Base-by-base conservation (phyloP, 1,140 invertebrate genomes). In the Lordiphosa clarofinis region DNA sequence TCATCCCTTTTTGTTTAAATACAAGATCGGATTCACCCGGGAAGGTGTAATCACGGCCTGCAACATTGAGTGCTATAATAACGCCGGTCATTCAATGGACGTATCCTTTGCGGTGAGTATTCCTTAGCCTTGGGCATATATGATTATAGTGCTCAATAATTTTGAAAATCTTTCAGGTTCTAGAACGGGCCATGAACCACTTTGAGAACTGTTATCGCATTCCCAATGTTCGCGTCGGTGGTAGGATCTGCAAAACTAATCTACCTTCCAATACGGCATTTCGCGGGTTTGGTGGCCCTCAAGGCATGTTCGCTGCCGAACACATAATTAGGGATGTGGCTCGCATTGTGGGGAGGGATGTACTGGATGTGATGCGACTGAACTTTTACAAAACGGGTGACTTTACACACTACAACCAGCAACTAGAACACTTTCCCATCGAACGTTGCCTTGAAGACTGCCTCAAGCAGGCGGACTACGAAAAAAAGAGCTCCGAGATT, bases 261-360 rank as follows among this genome's bases (percentile, higher is more conserved):
- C 86, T 96, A 12, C 93, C 95, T 0, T 96, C 96, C 0, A 97
- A 97, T 73, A 98, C 96, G 0, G 96, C 96, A 4, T 98, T 97
- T 76, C 89, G 96, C 66, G 96, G 96, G n/a, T 97, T 97, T 86
- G 96, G 96, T n/a, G 95, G 94, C 0, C 96, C 96, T 0, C 96
- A 97, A 89, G 96, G 94, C 28, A 97, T 97, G 95, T 94, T 96
- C 84, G 91, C 93, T 2, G 93, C 91, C 1, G 96, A 98, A 90
- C 93, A 91, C 61, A 93, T 96, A 40, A 91, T 96, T 19, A 90
- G 93, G 43, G 92, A 95, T 66, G 91, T 97, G 13, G 95, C 96
- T 4, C 91, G 92, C 42, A 92, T 91, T 68, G 88, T 96, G 8
- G 90, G 91, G 1, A 92, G 92, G 50, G 92, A 94, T 84, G 73